Base-by-base conservation (phyloP, 2,113 vertebrate genomes). In the Zapus hudsonius region DNA sequence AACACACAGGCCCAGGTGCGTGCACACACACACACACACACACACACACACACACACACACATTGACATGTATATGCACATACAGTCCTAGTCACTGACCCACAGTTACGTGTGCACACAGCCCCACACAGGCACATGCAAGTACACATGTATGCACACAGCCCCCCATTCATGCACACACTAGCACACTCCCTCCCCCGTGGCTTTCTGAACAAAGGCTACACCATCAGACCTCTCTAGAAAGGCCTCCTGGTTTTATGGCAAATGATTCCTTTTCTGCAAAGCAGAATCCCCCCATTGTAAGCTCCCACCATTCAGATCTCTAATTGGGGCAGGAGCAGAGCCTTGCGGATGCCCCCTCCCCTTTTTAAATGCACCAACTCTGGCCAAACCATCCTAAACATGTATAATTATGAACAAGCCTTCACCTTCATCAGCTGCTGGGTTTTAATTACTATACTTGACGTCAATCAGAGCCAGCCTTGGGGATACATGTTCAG, bases 251-350 rank as follows among this genome's bases (percentile, higher is more conserved):
- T 78, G 89, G 94, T 88, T 97, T 97, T 96, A 95, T 84, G 95
- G 96, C 94, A 97, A 96, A 98, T 96, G 97, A 97, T 97, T 96
- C 97, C 94, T 96, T 97, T 96, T 78, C 93, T 92, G 93, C 90
- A 91, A 87, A 95, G 81, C 85, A 96, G 90, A 97, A 96, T 96
- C 94, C 93, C 92, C 91, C 94, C 91, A 92, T 97, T 97, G 92
- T 94, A 90, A 96, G 85, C 80, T 88, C 95, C 78, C 82, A 76
- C 95, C 87, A 95, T 96, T 97, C 88, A 97, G 33, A 95, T 95
- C 82, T 94, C 36, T 97, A 98, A 97, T 36, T 96, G 90, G 97
- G 97, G 96, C 96, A 96, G 95, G 78, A 61, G 57, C 67, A 89
- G 75, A 94, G 79, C 93, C 85, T 72, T 3, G 95, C 11, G 12